Evolutionary conservation across 2,888 invertebrate genomes (phyloP), one percentile per base, ranked within the genome.

Genomic region (Spodoptera exigua): DNA sequence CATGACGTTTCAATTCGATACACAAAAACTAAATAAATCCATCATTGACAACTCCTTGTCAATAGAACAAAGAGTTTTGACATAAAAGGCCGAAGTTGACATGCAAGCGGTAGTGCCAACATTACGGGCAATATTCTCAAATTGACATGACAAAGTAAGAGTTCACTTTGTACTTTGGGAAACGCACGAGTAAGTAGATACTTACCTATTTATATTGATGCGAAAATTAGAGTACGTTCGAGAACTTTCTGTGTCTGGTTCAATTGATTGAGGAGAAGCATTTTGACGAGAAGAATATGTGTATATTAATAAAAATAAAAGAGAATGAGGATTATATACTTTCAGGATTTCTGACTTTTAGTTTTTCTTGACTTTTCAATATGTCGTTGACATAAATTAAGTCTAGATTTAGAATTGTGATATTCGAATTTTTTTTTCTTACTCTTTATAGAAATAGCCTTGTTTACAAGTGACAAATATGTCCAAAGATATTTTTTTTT

Each of bases 41-140:
- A 27, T 27, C 27, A 45, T 37, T 27, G 17, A 61, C 49, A 49
- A 60, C 41, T 49, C 35, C 10, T 9, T 37, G 44, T 62, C n/a
- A 9, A 62, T 62, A 13, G 45, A 40, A 27, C 27, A 27, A 27
- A n/a, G 45, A 61, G n/a, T 43, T 60, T 59, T 32, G 11, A n/a
- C 21, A 40, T 40, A 45, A 53, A 48, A 54, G 14, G 17, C 18
- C 10, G 27, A 17, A 44, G 35, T 5, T 3, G 16, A 43, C 41
- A 14, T n/a, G 11, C 21, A 32, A 32, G 21, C 34, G 39, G 14
- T 17, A 39, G 14, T 14, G 43, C 16, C 14, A 27, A 46, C 43
- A 41, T 64, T 48, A 57, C 66, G 43, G 46, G 67, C 46, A 59
- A 47, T 66, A 66, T 52, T 58, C 47, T 48, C 52, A 47, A 67